These are phyloP conservation scores for Lutraria lutraria DNA, from an alignment of 2,888 invertebrate genomes.

Conservation along the genomic window DNA sequence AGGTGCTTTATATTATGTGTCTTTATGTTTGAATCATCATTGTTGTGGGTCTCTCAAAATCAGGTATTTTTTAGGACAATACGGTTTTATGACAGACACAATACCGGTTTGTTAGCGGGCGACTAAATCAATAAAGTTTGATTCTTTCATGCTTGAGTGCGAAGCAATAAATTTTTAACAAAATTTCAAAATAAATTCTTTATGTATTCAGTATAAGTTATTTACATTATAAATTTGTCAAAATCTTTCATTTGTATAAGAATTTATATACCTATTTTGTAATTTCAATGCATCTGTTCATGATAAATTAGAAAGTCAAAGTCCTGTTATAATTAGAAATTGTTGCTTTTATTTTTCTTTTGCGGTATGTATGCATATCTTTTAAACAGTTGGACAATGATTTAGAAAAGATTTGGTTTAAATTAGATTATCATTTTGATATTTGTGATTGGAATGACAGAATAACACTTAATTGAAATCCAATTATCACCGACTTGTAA, in stretches of 20 bases:
- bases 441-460: too few species aligned
- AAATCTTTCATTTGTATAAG: slow-evolving; percentile 1
- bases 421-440: too few species aligned
- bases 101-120: background rate
- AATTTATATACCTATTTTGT: background rate
- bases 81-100: background rate
- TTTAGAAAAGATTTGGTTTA: too few species aligned
- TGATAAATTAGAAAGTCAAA: too few species aligned
- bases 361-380: too few species aligned
- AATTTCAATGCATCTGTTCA: background rate
- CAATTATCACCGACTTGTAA: too few species aligned
- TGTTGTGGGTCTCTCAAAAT: background rate
- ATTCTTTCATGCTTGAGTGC: background rate
- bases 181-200: background rate
- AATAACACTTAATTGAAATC: too few species aligned
- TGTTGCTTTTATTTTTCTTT: too few species aligned
- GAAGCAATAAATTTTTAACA: slow-evolving; percentile 9
- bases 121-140: background rate
- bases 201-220: background rate
- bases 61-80: background rate
- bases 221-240: background rate
- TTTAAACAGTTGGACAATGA: too few species aligned
- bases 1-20: background rate
- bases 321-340: too few species aligned
- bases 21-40: background rate